These are phyloP conservation scores for Acropternis orthonyx DNA, from an alignment of 2,797 vertebrate species.

Conservation along the genomic window DNA sequence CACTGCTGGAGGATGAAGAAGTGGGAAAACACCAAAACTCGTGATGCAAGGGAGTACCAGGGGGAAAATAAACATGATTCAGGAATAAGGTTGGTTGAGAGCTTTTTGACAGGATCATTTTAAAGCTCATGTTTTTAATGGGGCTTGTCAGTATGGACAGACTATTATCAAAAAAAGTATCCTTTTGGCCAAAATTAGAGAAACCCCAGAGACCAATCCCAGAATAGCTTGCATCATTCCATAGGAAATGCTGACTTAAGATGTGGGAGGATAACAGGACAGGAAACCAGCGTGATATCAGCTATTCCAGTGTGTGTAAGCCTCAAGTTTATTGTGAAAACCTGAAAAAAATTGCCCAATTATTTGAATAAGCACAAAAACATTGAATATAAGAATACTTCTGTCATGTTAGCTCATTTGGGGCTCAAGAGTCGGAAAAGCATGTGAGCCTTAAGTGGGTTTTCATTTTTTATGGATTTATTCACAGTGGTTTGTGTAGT, in stretches of 20 bases:
- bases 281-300: background rate
- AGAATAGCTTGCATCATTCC: background rate
- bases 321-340: background rate
- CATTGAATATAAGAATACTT: background rate
- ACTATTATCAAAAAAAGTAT: background rate
- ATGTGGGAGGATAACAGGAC: background rate
- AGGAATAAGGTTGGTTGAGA: background rate
- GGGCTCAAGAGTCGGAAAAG: background rate
- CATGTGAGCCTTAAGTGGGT: background rate
- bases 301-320: background rate
- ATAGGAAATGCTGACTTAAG: background rate
- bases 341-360: background rate
- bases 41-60: background rate
- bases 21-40: background rate
- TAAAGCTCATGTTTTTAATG: background rate
- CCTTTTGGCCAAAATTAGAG: conserved; percentile 6
- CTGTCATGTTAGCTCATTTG: fast-evolving
- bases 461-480: background rate
- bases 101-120: background rate
- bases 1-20: background rate
- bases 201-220: background rate
- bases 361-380: background rate
- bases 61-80: conserved; percentile 42
- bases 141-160: background rate
- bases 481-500: background rate